Conservation (phyloP, 2,113 vertebrate genomes). For the Ranitomeya variabilis region DNA sequence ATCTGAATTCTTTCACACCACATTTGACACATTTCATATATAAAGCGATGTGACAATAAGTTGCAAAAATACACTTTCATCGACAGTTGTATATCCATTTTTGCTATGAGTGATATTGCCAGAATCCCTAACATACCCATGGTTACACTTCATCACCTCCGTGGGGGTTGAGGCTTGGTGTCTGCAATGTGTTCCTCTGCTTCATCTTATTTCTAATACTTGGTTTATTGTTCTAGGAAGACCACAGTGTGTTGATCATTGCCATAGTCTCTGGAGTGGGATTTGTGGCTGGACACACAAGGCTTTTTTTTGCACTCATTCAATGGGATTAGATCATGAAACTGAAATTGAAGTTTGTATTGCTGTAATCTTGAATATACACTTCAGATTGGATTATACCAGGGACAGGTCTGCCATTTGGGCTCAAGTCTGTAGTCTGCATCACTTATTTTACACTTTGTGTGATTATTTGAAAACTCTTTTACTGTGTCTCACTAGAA, state of each 20-base stretch:
- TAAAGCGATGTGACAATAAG: slow-evolving; percentile 12
- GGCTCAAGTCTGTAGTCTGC: background rate
- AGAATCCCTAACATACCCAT: background rate
- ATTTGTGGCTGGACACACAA: background rate
- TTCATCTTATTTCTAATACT: background rate
- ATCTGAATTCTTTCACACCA: slow-evolving; percentile 9
- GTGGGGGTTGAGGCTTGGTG: background rate
- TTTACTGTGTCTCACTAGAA: background rate
- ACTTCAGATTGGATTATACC: too few species aligned
- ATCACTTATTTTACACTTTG: background rate
- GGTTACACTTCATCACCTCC: background rate
- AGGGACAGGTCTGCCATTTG: too few species aligned
- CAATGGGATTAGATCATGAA: too few species aligned
- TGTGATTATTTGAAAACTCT: too few species aligned
- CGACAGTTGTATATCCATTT: background rate
- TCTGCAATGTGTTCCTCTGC: background rate
- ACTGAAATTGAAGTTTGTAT: too few species aligned
- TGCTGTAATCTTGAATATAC: too few species aligned
- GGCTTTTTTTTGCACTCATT: too few species aligned
- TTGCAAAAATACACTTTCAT: background rate
- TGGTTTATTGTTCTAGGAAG: background rate
- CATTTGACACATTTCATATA: slow-evolving; percentile 10
- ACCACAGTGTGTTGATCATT: background rate
- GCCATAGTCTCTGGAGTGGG: background rate
- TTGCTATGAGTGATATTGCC: background rate